Conservation (phyloP, 1,140 invertebrate genomes). For the Drosophila burlai region DNA sequence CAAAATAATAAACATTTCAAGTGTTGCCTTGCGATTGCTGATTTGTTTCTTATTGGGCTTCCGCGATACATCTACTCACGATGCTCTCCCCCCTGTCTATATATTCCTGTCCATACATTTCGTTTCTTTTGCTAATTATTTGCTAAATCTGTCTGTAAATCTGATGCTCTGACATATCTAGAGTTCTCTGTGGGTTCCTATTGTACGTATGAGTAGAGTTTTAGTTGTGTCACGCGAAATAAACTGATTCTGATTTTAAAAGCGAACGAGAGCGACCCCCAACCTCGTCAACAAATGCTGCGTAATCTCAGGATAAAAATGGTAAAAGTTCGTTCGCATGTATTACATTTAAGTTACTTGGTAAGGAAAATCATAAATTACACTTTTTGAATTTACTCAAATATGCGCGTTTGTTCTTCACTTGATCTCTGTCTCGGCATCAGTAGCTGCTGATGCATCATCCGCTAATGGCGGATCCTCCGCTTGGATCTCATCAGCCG, state of each 20-base stretch:
- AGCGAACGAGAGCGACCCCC: conserved; percentile 24
- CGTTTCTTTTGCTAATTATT: conserved; percentile 68
- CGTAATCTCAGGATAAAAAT: conserved; percentile 55
- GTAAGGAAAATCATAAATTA: conserved; percentile 63
- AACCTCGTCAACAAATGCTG: conserved; percentile 52
- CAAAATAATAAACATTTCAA: conserved; percentile 82
- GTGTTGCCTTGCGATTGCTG: conserved; percentile 59
- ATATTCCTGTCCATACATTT: conserved; percentile 54
- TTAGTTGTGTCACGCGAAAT: conserved; percentile 27
- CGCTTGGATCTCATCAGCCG: conserved; percentile 22
- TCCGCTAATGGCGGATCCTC: conserved; percentile 11
- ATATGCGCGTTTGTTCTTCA: conserved; percentile 24
- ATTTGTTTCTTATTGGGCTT: conserved; percentile 52
- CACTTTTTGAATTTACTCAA: conserved; percentile 43
- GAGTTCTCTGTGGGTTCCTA: conserved; percentile 22
- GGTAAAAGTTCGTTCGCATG: conserved; percentile 43
- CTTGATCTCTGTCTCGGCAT: conserved; percentile 18
- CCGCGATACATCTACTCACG: not conserved
- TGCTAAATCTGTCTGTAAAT: conserved; percentile 57
- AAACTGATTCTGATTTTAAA: conserved; percentile 29
- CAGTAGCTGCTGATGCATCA: conserved; percentile 9
- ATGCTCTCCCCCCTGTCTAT: conserved; percentile 41
- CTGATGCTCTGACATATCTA: conserved; percentile 9
- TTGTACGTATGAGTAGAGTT: conserved; percentile 18
- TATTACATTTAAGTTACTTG: conserved; percentile 48